Evolutionary conservation across 1,140 invertebrate species (phyloP), one percentile per base, ranked within the genome.

Genomic region (Ceratoteleas bidentatus): DNA sequence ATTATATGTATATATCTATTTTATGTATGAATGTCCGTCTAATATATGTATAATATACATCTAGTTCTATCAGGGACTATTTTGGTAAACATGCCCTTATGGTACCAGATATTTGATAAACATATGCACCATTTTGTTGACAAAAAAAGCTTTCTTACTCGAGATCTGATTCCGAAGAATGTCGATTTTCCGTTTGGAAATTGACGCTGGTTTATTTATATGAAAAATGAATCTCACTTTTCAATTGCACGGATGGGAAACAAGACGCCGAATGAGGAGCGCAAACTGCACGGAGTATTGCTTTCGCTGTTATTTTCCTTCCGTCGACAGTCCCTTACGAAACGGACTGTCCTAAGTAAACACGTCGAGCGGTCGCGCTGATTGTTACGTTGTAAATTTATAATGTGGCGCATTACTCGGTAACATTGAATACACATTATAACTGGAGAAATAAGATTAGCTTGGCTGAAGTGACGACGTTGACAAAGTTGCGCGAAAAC

Each of bases 381-480:
- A 69, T 69, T 58, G 52, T 49, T 69, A 34, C 43, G 14, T 69
- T 68, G 60, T 60, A 60, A 70, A 60, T 60, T 34, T 70, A 60
- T 52, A 60, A 70, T 52, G 32, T 16, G 4, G 8, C 2, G 47
- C 11, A 45, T 61, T 45, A 69, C 34, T 58, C 47, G 36, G 47
- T 36, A 53, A 45, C 32, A 50, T 64, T 74, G 49, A 62, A 62
- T 56, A 56, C 58, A 73, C 36, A 62, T 73, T 70, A 52, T 56
- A 62, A 54, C 58, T 56, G 58, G 13, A 49, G 40, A 47, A 73
- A 72, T 40, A 73, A 56, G 69, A 62, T 73, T 73, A 73, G 43
- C 36, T 11, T 54, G 47, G 32, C 14, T 47, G 38, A 62, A 57
- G 53, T 57, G 52, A 58, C 60, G 36, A 57, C 43, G n/a, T 74